phyloP scores from a whole-genome alignment of 2,797 vertebrate genomes.

The Micrastur ruficollis region DNA sequence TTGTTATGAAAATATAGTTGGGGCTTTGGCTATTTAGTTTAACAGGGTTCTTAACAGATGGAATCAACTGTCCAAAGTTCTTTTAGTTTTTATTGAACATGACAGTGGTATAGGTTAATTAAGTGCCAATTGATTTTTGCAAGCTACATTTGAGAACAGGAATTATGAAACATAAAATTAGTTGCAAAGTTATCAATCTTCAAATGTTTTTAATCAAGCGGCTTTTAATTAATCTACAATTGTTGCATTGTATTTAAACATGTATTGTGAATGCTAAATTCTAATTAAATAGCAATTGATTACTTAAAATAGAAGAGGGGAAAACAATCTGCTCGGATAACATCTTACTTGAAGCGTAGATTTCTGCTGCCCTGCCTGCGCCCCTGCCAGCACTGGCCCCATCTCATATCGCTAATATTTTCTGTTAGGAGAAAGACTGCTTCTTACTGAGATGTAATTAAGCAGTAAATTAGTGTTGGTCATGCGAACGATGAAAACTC shows the following conservation, averaged over 20 bases:
- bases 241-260: not conserved
- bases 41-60: not conserved
- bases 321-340: not conserved
- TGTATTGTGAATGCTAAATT: not conserved
- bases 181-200: not conserved
- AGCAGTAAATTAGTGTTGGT: not conserved
- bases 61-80: not conserved
- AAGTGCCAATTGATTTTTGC: not conserved
- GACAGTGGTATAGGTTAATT: not conserved
- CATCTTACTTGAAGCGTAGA: not conserved
- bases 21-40: not conserved
- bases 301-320: not conserved
- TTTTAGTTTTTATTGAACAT: not conserved
- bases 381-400: not conserved
- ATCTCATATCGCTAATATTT: not conserved
- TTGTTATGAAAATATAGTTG: not conserved
- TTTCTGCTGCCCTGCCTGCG: not conserved
- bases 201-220: not conserved
- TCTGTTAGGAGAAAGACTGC: not conserved
- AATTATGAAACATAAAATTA: not conserved
- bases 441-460: not conserved
- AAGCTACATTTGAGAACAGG: not conserved
- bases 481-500: rapidly evolving
- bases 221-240: not conserved
- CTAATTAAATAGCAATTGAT: not conserved